Percentiles rank a stretch among this genome's conserved stretches.
Conservation (phyloP, 2,888 invertebrate species). For the Phania funesta region DNA sequence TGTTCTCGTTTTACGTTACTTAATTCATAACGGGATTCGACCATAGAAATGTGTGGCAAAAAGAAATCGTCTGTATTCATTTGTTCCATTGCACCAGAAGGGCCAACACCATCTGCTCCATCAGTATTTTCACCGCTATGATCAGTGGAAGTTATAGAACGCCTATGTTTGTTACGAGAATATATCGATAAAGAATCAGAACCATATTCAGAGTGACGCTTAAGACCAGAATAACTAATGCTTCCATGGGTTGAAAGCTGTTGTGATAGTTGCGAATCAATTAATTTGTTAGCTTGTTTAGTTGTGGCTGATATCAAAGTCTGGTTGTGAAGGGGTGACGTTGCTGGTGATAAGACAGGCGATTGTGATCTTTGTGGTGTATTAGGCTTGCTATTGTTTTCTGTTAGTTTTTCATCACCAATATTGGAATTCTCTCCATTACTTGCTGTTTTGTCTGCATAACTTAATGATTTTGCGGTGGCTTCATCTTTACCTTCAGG, state of each 20-base stretch:
- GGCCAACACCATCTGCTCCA: conserved; percentile 73
- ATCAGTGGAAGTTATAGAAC: conserved; percentile 71
- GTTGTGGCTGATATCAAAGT: conserved; percentile 61
- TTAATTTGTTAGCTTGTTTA: conserved; percentile 43
- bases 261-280: conserved; percentile 20
- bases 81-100: conserved; percentile 77
- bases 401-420: conserved; percentile 51
- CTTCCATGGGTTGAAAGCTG: conserved; percentile 45
- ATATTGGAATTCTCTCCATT: conserved; percentile 55
- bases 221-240: conserved; percentile 66
- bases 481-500: conserved; percentile 63
- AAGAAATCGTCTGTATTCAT: conserved; percentile 79
- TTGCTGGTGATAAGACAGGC: conserved; percentile 70
- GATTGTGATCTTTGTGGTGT: conserved; percentile 70
- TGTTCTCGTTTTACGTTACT: conserved; percentile 78
- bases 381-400: conserved; percentile 68
- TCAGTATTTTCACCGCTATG: conserved; percentile 71
- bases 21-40: conserved; percentile 78
- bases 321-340: conserved; percentile 62
- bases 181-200: conserved; percentile 78
- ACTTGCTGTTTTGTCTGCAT: conserved; percentile 60
- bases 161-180: conserved; percentile 76
- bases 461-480: conserved; percentile 38
- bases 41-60: conserved; percentile 79
- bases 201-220: conserved; percentile 76